A percentile compares a stretch with the other conserved stretches of the same genome.
phyloP scores from a whole-genome alignment of 2,113 vertebrate species.

The Acrocephalus arundinaceus region DNA sequence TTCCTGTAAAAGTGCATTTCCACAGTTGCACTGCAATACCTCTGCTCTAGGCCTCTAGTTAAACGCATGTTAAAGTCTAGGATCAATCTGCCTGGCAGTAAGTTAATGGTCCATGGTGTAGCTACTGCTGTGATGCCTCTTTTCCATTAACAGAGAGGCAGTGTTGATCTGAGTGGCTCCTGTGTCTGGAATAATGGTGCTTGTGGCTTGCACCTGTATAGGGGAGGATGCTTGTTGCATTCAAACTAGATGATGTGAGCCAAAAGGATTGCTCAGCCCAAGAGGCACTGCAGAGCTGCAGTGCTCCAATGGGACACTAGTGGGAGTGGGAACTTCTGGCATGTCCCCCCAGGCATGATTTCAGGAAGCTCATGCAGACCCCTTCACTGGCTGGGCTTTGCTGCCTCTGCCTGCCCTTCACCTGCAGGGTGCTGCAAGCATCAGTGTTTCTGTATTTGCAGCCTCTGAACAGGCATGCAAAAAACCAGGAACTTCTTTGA shows the following conservation, averaged over 20 bases:
- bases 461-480: not conserved
- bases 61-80: not conserved
- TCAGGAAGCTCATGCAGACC: not conserved
- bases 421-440: not conserved
- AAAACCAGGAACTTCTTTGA: not conserved
- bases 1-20: not conserved
- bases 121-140: not conserved
- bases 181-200: not conserved
- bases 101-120: not conserved
- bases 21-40: not conserved
- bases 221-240: constrained; percentile 13
- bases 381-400: not conserved
- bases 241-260: not conserved
- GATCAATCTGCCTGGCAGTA: not conserved
- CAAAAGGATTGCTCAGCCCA: not conserved
- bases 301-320: not conserved
- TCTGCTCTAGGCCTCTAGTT: not conserved
- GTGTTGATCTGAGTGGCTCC: not conserved
- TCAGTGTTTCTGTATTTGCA: not conserved
- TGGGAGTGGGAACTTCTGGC: not conserved
- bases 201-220: not conserved
- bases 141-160: not conserved
- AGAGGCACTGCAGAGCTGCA: not conserved
- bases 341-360: fast-evolving
- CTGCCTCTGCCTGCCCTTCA: not conserved